Conservation (phyloP, 2,113 vertebrate genomes). For the Neofelis nebulosa region DNA sequence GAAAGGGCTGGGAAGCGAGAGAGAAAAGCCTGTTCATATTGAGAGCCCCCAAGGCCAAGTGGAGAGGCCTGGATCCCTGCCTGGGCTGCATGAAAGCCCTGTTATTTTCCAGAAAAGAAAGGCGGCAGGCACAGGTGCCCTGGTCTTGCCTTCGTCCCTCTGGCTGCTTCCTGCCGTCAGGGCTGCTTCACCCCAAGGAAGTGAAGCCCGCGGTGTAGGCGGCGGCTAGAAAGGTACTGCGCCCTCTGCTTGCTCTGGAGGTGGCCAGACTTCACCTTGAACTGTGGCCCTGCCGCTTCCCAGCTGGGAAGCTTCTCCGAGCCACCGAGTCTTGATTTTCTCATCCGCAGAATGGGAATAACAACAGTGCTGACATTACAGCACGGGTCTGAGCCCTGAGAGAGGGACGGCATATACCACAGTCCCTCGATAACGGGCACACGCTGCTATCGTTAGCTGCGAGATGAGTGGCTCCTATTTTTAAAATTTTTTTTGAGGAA, state of each 20-base stretch:
- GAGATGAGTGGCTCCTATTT: neutral
- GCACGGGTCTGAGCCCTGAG: neutral
- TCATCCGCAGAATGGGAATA: neutral
- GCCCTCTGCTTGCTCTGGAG: too few species aligned
- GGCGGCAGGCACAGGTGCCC: neutral
- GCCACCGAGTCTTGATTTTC: neutral
- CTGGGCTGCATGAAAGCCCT: neutral
- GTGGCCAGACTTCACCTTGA: neutral
- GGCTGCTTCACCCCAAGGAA: neutral
- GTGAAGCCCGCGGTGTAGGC: fast-evolving
- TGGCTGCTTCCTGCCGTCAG: fast-evolving
- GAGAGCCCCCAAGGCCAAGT: neutral
- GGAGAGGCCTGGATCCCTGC: neutral
- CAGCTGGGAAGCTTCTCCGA: neutral
- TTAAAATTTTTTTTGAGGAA: neutral
- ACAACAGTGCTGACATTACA: too few species aligned
- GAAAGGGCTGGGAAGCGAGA: neutral
- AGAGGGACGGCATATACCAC: neutral
- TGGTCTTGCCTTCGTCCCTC: fast-evolving
- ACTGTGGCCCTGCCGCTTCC: neutral
- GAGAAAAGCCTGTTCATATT: neutral
- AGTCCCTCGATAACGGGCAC: neutral
- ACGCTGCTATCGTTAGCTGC: neutral
- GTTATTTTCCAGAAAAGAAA: neutral
- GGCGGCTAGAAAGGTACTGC: fast-evolving